Evolutionary conservation across 2,113 vertebrate species (phyloP).

Genomic region (Cyanoderma ruficeps): DNA sequence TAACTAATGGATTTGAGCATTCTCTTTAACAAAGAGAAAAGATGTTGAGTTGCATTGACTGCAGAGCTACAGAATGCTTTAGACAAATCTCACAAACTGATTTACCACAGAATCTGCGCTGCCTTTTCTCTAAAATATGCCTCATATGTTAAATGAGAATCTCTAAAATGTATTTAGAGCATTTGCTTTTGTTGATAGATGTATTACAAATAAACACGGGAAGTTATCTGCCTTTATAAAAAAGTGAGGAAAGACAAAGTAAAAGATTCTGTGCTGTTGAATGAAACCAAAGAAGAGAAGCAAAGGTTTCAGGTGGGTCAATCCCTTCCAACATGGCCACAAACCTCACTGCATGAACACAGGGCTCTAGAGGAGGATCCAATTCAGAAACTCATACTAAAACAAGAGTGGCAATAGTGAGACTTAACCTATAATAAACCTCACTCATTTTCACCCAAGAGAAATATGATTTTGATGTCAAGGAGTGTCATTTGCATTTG

Average conservation of each 20-base stretch:
- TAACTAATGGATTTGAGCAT: conserved; percentile 60
- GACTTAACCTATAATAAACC: not conserved
- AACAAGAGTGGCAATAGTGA: not conserved
- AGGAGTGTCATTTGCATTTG: not conserved
- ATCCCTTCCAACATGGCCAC: not conserved
- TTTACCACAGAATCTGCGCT: not conserved
- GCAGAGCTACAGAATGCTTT: conserved; percentile 1
- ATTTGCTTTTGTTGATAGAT: not conserved
- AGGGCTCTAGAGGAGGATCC: fast-evolving
- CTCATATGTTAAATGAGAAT: not conserved
- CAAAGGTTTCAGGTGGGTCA: not conserved
- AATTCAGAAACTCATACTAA: not conserved
- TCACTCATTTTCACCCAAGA: not conserved
- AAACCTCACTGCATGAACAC: not conserved
- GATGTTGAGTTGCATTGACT: conserved; percentile 31
- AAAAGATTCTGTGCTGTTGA: not conserved
- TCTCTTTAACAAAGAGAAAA: conserved; percentile 39
- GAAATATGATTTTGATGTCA: not conserved
- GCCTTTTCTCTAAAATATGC: not conserved
- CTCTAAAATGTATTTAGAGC: not conserved
- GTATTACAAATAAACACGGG: not conserved
- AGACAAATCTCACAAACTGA: not conserved
- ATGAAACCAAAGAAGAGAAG: not conserved
- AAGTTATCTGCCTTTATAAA: not conserved
- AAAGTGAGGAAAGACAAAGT: not conserved